Evolutionary conservation across 1,140 invertebrate species (phyloP), one percentile per base, ranked within the genome.

Genomic region (Megalopta genalis): DNA sequence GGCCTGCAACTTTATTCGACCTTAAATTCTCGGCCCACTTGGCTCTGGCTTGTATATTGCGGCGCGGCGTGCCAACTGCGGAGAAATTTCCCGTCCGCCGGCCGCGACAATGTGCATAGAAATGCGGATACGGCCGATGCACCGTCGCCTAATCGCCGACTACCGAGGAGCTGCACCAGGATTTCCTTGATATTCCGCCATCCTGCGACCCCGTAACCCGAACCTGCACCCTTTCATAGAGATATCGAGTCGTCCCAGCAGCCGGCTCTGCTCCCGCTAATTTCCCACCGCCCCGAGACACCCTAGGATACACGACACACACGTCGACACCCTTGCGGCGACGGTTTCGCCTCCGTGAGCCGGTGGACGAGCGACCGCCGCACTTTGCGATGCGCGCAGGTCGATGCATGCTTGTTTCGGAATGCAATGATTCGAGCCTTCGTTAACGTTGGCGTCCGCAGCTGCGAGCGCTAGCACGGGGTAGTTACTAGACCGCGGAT

Each of bases 21-120:
- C 79, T 82, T 84, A 86, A 84, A 82, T 86, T 75, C 69, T 82
- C 84, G 71, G 65, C 79, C 82, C 75, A 81, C 79, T 84, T 84
- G 82, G 81, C 82, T 52, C 60, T 46, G 39, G 70, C 46, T 72
- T 76, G 70, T 66, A 57, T 66, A 70, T 65, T 72, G 62, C 49
- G 39, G 21, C 62, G 57, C 32, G 14, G 21, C 67, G 60, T 81
- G 84, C 82, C 82, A 84, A 79, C 77, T 80, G 64, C 64, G 42
- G 77, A 27, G 42, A 52, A 75, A 75, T 27, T 68, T n/a, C 57
- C 39, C 65, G 27, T 49, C 65, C 12, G 25, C 46, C 39, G 42
- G 52, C 39, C 62, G 63, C 65, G 78, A 80, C 78, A 80, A 80
- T 75, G 72, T 68, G 64, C 72, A 67, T 68, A 49, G 69, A 80